A percentile compares a stretch with the other conserved stretches of the same genome.
Evolutionary conservation across 2,113 vertebrate species (phyloP).

Genomic region (Tringa solitaria): DNA sequence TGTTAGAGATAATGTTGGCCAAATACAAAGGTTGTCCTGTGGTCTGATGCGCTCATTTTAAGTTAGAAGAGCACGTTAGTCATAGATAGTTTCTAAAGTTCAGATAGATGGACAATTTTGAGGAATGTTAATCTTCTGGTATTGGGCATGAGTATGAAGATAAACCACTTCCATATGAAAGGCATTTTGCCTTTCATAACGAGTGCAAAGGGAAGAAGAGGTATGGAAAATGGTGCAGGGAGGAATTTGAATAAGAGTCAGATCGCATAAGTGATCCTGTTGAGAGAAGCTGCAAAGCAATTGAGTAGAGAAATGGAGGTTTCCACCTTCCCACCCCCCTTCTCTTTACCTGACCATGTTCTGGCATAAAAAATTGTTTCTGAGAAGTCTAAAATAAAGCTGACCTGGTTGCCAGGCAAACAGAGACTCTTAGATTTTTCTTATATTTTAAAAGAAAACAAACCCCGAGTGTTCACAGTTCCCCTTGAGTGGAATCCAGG

Average conservation of each 20-base stretch:
- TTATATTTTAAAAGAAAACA: not conserved
- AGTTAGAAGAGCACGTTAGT: not conserved
- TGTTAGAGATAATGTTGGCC: not conserved
- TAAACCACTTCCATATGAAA: not conserved
- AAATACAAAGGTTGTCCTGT: not conserved
- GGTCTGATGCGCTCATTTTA: not conserved
- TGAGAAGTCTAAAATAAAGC: not conserved
- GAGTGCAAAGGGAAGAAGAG: not conserved
- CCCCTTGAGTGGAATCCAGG: not conserved
- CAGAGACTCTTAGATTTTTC: not conserved
- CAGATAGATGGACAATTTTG: not conserved
- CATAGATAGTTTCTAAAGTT: not conserved
- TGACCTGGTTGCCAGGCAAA: not conserved
- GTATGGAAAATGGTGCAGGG: not conserved
- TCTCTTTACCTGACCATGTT: not conserved
- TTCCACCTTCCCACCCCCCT: not conserved
- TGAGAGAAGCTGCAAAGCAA: not conserved
- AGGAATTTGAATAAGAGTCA: not conserved
- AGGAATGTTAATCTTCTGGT: not conserved
- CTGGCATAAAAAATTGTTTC: not conserved
- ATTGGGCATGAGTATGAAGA: not conserved
- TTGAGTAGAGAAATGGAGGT: not conserved
- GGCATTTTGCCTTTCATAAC: not conserved
- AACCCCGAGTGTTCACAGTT: conserved; percentile 6
- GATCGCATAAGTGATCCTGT: not conserved